Evolutionary conservation across 2,888 invertebrate species (phyloP), one percentile per base, ranked within the genome.

Genomic region (Nomada ferruginata): DNA sequence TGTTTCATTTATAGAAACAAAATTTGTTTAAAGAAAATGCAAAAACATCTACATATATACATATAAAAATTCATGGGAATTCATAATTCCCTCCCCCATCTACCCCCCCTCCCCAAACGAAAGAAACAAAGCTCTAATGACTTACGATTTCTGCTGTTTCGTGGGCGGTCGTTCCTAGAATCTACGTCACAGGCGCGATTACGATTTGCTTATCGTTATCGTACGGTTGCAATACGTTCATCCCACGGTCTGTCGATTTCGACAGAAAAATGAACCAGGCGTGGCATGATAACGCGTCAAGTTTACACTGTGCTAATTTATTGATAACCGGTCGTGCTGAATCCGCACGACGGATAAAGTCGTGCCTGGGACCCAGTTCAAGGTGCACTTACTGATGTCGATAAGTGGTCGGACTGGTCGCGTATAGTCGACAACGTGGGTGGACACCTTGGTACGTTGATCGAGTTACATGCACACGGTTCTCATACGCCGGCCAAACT

Each of bases 141-240:
- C 18, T 2, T 7, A 29, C 26, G 59, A 18, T 36, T 60, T 18
- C 1, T 0, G 26, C 50, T 53, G 23, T 52, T 63, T 18, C 50
- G 76, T 75, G 50, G 72, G 77, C 72, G 71, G 72, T 13, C 11
- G 26, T 71, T 52, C n/a, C 26, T 26, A 23, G 74, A 73, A 20
- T 42, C 29, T 47, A 20, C 69, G 65, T 69, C 63, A 20, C 52
- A 29, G 50, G 18, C n/a, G 15, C 20, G 71, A 53, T 52, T 52
- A 47, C 20, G 57, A 64, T 23, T 26, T 55, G 29, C 50, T 83
- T 83, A 83, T 87, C 79, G 71, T 78, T 85, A 85, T 86, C 86
- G 26, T 26, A 44, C 47, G 23, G 63, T 69, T 42, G 60, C 52
- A 47, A 47, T 44, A 42, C 23, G 20, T 20, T 15, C 76, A n/a